Conservation (phyloP, 1,140 invertebrate species). For the Aphaenogaster ashmeadi region DNA sequence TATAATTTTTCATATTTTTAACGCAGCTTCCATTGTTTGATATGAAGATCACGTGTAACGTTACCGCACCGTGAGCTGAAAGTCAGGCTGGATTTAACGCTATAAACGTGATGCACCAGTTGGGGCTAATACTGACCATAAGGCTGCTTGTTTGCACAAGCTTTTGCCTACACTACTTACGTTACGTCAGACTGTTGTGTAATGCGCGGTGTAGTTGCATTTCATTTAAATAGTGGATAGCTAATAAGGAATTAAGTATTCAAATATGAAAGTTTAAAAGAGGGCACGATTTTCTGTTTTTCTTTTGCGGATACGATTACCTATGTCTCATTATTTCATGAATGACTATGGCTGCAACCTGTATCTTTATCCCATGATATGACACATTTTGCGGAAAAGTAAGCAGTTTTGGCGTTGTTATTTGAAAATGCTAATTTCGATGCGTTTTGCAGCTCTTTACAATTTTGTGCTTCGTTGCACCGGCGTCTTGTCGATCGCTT, state of each 20-base stretch:
- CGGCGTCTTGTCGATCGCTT: conserved; percentile 3
- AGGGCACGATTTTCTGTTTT: neutral
- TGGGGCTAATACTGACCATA: conserved; percentile 10
- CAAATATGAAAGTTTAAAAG: neutral
- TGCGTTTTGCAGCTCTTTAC: neutral
- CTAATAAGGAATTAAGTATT: conserved; percentile 8
- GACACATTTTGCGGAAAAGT: neutral
- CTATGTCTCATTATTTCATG: neutral
- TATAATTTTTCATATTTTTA: conserved; percentile 25
- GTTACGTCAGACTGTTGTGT: conserved; percentile 19
- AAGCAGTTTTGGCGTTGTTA: neutral
- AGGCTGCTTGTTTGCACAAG: conserved; percentile 52
- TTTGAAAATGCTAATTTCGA: conserved; percentile 12
- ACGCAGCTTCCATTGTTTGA: conserved; percentile 2
- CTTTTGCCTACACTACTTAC: conserved; percentile 51
- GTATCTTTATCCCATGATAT: neutral
- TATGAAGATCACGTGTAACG: neutral
- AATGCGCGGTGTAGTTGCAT: neutral
- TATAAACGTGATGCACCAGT: conserved; percentile 30
- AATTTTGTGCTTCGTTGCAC: conserved; percentile 6
- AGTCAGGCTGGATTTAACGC: conserved; percentile 25
- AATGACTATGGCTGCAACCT: neutral
- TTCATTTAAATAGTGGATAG: conserved; percentile 12
- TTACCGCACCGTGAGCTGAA: neutral
- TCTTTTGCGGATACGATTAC: neutral